These are phyloP conservation scores for Plecturocebus donacophilus DNA, from an alignment of 2,113 vertebrate genomes.

Conservation along the genomic window DNA sequence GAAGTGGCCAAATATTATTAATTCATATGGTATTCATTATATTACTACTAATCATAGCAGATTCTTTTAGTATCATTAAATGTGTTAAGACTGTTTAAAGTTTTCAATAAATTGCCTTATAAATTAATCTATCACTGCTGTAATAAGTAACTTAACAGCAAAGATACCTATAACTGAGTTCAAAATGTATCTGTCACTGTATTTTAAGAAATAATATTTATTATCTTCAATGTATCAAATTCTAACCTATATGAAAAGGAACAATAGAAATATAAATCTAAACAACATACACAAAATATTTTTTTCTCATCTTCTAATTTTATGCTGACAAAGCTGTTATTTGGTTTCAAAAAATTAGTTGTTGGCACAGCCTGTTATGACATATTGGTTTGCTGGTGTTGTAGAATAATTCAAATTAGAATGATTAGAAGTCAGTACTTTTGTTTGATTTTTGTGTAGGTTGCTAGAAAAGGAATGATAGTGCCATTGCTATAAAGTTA, in stretches of 20 bases:
- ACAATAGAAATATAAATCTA: not conserved
- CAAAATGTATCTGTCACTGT: not conserved
- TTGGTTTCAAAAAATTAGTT: not conserved
- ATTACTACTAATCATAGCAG: constrained; percentile 73
- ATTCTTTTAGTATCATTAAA: constrained; percentile 72
- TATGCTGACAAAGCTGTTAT: not conserved
- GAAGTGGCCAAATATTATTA: constrained; percentile 81
- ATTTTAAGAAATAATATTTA: not conserved
- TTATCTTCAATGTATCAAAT: not conserved
- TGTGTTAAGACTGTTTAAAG: constrained; percentile 47
- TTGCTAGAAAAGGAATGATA: not conserved
- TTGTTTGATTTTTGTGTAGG: not conserved
- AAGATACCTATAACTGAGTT: not conserved
- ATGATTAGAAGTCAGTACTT: not conserved
- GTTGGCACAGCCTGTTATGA: fast-evolving
- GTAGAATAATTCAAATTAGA: not conserved
- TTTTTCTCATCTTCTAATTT: not conserved
- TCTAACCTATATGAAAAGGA: not conserved
- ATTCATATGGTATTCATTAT: constrained; percentile 82
- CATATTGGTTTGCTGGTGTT: fast-evolving
- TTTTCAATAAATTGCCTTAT: constrained; percentile 13
- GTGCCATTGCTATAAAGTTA: not conserved
- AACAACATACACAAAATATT: not conserved
- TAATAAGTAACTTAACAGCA: not conserved
- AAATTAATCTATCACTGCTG: not conserved